phyloP scores from a whole-genome alignment of 2,888 invertebrate species.

The Leucania comma region DNA sequence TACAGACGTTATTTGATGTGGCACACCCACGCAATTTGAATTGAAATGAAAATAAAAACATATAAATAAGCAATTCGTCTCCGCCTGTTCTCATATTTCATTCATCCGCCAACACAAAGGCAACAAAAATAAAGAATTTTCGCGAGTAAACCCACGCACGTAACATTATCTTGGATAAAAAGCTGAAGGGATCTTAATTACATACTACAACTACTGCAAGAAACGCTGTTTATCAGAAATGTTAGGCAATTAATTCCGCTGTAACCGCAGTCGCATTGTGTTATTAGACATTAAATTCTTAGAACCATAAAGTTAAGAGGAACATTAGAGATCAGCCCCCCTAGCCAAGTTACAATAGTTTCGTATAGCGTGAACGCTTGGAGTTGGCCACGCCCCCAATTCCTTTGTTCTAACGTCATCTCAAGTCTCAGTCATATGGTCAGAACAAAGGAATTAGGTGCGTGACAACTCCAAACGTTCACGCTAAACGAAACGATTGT shows the following conservation, averaged over 20 bases:
- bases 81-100: background rate
- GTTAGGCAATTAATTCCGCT: no score
- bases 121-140: conserved; percentile 1
- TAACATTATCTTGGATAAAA: conserved; percentile 16
- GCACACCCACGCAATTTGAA: background rate
- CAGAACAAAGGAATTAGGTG: no score
- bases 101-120: conserved; percentile 11
- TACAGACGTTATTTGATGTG: background rate
- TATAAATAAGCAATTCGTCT: conserved; percentile 7
- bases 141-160: background rate
- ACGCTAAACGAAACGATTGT: no score
- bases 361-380: no score
- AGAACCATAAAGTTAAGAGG: background rate
- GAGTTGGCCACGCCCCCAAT: no score
- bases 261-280: background rate
- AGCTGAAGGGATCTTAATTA: conserved; percentile 38
- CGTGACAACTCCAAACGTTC: no score
- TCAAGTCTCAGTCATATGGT: no score
- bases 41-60: conserved; percentile 12
- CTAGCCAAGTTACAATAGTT: no score
- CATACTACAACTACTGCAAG: conserved; percentile 11
- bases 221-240: conserved; percentile 25
- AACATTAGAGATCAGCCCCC: background rate
- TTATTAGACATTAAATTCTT: conserved; percentile 1
- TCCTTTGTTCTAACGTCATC: no score